Conservation (phyloP, 1,140 invertebrate genomes). For the Maniola jurtina region DNA sequence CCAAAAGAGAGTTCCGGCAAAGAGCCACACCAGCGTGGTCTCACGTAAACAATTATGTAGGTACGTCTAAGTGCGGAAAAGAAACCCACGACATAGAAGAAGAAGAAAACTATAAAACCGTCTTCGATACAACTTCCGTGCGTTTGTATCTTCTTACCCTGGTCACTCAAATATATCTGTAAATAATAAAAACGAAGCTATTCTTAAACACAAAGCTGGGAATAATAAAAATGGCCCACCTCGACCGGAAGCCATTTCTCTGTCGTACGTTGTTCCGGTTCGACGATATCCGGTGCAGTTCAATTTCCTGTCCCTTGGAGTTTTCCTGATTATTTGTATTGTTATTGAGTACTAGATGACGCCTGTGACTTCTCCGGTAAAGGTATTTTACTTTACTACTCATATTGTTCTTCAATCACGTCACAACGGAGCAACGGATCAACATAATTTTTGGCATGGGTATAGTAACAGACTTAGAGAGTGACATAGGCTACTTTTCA, state of each 20-base stretch:
- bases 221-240: constrained; percentile 39
- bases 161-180: neutral
- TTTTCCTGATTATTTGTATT: constrained; percentile 25
- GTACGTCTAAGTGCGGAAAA: too few relatives aligned
- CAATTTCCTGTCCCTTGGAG: constrained; percentile 63
- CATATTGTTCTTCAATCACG: too few relatives aligned
- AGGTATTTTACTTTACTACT: too few relatives aligned
- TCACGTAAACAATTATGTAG: too few relatives aligned
- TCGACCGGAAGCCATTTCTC: constrained; percentile 59
- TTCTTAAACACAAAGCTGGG: constrained; percentile 9
- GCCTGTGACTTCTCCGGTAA: neutral
- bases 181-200: constrained; percentile 9
- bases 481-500: too few relatives aligned
- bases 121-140: neutral
- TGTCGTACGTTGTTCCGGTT: constrained; percentile 58
- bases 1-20: too few relatives aligned
- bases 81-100: too few relatives aligned
- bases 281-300: constrained; percentile 67
- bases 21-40: too few relatives aligned
- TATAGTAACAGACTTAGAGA: too few relatives aligned
- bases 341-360: neutral
- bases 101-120: too few relatives aligned
- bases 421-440: too few relatives aligned
- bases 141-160: neutral
- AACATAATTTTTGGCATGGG: too few relatives aligned